These are phyloP conservation scores for Asarcornis scutulata DNA, from an alignment of 2,113 vertebrate genomes.

Conservation along the genomic window DNA sequence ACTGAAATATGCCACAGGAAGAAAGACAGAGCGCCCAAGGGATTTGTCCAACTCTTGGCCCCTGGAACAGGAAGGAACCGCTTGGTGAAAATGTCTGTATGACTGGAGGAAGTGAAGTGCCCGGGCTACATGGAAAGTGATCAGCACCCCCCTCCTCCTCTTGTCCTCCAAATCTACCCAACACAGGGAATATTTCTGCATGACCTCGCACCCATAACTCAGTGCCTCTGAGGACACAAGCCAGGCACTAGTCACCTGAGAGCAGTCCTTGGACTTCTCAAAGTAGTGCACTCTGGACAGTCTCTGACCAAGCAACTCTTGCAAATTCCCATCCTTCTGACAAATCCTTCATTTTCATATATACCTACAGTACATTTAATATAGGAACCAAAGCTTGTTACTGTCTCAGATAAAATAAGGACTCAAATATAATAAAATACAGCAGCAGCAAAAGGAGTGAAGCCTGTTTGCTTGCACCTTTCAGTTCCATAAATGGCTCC, in stretches of 20 bases:
- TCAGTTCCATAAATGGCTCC: neutral
- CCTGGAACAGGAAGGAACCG: neutral
- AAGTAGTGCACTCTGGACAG: neutral
- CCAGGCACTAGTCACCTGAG: neutral
- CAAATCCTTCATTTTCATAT: neutral
- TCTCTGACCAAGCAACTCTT: neutral
- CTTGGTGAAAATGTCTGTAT: neutral
- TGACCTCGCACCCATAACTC: neutral
- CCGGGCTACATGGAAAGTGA: neutral
- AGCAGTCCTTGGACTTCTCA: fast-evolving
- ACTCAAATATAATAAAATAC: neutral
- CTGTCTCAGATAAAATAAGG: neutral
- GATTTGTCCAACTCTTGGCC: neutral
- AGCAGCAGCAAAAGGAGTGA: neutral
- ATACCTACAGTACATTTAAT: neutral
- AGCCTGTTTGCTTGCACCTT: neutral
- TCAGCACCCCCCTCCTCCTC: neutral
- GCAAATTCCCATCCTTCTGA: neutral
- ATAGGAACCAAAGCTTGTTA: neutral
- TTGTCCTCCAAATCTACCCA: neutral
- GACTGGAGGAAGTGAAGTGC: neutral
- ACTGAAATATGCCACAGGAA: neutral
- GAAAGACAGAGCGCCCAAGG: neutral
- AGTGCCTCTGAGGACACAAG: neutral
- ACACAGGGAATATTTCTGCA: neutral